Percentiles rank a stretch among this genome's conserved stretches.
These are phyloP conservation scores for Polietes domitor DNA, from an alignment of 2,888 invertebrate species.

Conservation along the genomic window DNA sequence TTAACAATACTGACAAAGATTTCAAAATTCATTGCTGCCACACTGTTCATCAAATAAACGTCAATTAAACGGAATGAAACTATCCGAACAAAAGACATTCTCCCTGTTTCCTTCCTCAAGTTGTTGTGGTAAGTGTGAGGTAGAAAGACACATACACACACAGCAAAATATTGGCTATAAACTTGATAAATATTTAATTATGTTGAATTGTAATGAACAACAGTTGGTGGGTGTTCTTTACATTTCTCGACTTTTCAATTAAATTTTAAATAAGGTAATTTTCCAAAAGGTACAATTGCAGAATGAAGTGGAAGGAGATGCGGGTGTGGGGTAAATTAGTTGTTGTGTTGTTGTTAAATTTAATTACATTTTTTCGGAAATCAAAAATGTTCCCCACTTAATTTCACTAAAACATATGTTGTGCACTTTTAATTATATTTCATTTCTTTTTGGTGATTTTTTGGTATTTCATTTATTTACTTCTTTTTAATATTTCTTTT, in stretches of 20 bases:
- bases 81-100: not conserved
- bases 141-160: too few relatives aligned
- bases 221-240: not conserved
- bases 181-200: constrained; percentile 21
- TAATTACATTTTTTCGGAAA: constrained; percentile 21
- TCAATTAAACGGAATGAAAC: not conserved
- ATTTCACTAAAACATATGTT: constrained; percentile 6
- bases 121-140: too few relatives aligned
- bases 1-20: too few relatives aligned
- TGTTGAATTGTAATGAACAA: not conserved
- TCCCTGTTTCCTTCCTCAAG: too few relatives aligned
- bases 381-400: not conserved
- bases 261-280: constrained; percentile 14
- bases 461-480: not conserved
- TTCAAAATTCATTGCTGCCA: too few relatives aligned
- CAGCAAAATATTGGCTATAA: constrained; percentile 3
- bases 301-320: not conserved
- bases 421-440: constrained; percentile 2
- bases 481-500: constrained; percentile 8
- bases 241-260: not conserved
- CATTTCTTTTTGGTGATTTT: not conserved
- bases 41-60: too few relatives aligned
- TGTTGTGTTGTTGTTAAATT: not conserved
- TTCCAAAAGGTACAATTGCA: not conserved
- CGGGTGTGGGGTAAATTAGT: not conserved